Evolutionary conservation across 1,140 invertebrate species (phyloP), one percentile per base, ranked within the genome.

Genomic region (Diachasma alloeum): DNA sequence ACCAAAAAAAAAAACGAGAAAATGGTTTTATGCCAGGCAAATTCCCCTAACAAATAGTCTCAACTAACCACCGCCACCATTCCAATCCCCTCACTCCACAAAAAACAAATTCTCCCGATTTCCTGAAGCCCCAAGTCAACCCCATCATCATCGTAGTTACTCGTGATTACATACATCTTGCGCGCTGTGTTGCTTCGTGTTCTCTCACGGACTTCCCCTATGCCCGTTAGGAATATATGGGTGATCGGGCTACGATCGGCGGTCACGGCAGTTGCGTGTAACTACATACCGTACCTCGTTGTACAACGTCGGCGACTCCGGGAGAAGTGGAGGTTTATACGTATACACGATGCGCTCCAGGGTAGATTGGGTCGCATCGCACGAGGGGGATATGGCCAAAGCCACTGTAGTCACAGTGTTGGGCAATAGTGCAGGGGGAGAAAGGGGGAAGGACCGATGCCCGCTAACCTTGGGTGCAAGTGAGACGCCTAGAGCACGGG

Each of bases 171-270:
- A 74, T 68, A 48, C 46, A 56, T 26, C 22, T 53, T 53, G n/a
- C 5, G 11, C 11, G 13, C 31, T 71, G 66, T 48, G 72, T 79
- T 73, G 59, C 46, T 70, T 76, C 63, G 42, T 71, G 78, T 67
- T 79, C 71, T 39, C 63, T 76, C 70, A 74, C 78, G 71, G 73
- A 76, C n/a, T 79, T 67, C 70, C 42, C 68, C 66, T 37, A 72
- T 74, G 75, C 78, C 75, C 78, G 78, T 79, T 79, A 79, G 78
- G 75, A 79, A 79, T 79, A 79, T 79, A 77, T 79, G 78, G 78
- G 78, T 79, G 78, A 79, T 79, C 75, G 63, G 78, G 75, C 48
- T 76, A 79, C 75, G 78, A 79, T 76, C 78, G 53, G 63, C 75
- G 68, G 74, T 79, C 78, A 79, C 71, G 78, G 63, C 74, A 68